phyloP scores from a whole-genome alignment of 2,797 vertebrate species.

The Liparis tanakae region DNA sequence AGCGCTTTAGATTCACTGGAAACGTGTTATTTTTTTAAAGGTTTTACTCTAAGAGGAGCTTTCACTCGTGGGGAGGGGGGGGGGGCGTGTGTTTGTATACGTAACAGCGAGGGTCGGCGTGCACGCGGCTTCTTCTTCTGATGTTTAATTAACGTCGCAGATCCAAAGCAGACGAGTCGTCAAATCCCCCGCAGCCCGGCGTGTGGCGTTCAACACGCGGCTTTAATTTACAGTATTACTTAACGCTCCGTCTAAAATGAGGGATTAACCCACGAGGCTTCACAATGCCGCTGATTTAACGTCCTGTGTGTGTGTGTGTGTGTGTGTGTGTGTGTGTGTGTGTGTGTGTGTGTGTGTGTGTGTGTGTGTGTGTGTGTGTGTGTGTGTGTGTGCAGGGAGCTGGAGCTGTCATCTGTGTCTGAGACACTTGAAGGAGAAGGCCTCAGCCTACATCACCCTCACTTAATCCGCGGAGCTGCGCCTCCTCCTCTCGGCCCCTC shows the following conservation, averaged over 20 bases:
- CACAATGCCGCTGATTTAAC: conserved; percentile 71
- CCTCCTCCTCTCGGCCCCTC: conserved; percentile 56
- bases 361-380: conserved; percentile 13
- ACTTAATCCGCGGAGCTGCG: conserved; percentile 83
- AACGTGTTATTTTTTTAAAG: conserved; percentile 17
- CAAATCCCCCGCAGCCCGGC: conserved; percentile 59
- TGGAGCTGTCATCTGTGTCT: conserved; percentile 96
- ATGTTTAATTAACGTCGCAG: conserved; percentile 73
- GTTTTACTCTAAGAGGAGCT: conserved; percentile 1
- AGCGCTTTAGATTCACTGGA: conserved; percentile 41
- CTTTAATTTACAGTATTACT: conserved; percentile 76
- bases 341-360: conserved; percentile 6
- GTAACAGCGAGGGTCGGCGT: conserved; percentile 2
- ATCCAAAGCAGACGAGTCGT: conserved; percentile 62
- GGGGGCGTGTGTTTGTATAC: neutral
- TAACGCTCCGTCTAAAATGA: conserved; percentile 63
- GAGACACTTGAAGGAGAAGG: conserved; percentile 94
- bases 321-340: conserved; percentile 41
- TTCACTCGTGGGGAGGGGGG: neutral
- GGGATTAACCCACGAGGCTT: conserved; percentile 70
- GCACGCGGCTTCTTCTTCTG: conserved; percentile 34
- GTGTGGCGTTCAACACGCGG: conserved; percentile 60
- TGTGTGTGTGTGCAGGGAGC: conserved; percentile 83
- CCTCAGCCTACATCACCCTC: conserved; percentile 94
- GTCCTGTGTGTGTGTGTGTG: conserved; percentile 37